Percentiles rank a stretch among this genome's conserved stretches.
Evolutionary conservation across 2,113 vertebrate species (phyloP).

Genomic region (Gymnobelideus leadbeateri): DNA sequence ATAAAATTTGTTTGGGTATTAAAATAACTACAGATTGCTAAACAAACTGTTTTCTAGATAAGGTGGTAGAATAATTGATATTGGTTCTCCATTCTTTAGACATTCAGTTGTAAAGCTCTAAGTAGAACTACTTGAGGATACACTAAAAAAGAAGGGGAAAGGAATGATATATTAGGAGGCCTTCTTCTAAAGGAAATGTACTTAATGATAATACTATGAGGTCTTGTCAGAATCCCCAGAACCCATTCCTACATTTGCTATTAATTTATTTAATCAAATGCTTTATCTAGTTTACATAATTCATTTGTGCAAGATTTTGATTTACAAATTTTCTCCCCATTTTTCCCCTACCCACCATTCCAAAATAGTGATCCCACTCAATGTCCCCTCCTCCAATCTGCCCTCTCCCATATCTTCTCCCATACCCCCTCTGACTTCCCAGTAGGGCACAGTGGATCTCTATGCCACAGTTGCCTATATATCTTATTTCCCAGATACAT

Average conservation of each 20-base stretch:
- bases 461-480: too few species aligned
- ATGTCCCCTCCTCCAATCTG: too few species aligned
- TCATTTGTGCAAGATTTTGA: too few species aligned
- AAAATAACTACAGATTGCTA: slow-evolving; percentile 77
- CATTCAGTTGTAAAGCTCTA: slow-evolving; percentile 26
- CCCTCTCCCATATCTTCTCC: too few species aligned
- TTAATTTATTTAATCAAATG: too few species aligned
- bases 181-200: not conserved
- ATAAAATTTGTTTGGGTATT: slow-evolving; percentile 75
- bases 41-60: slow-evolving; percentile 71
- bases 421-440: too few species aligned
- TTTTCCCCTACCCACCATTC: too few species aligned
- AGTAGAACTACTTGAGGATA: slow-evolving; percentile 41
- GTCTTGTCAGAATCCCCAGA: not conserved
- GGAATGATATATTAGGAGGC: slow-evolving; percentile 41
- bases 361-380: too few species aligned
- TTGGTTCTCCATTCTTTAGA: slow-evolving; percentile 63
- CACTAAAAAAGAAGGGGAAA: slow-evolving; percentile 42
- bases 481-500: too few species aligned
- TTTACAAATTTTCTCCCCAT: too few species aligned
- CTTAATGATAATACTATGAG: not conserved
- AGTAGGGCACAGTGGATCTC: too few species aligned
- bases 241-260: not conserved
- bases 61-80: slow-evolving; percentile 68
- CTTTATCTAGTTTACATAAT: too few species aligned